Evolutionary conservation across 2,797 vertebrate species (phyloP).

Genomic region (Eulemur albifrons): DNA sequence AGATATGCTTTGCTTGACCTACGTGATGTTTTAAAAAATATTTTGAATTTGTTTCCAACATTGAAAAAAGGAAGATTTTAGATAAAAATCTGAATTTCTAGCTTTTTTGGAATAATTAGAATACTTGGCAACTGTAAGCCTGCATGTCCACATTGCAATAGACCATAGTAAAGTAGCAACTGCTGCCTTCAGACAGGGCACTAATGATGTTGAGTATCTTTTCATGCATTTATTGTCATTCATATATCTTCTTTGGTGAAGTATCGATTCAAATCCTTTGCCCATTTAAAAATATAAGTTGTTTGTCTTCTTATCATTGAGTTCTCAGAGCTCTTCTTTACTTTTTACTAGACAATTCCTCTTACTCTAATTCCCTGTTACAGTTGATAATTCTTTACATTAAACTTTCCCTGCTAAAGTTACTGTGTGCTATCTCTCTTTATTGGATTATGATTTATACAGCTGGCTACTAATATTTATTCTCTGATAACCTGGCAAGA

Average conservation of each 20-base stretch:
- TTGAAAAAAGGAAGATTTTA: background rate
- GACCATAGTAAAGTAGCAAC: background rate
- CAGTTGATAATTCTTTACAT: background rate
- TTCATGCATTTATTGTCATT: background rate
- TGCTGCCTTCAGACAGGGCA: background rate
- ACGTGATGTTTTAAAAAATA: background rate
- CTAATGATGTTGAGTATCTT: background rate
- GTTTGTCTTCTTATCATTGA: background rate
- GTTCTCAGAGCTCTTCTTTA: background rate
- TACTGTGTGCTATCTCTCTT: background rate
- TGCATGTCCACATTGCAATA: background rate
- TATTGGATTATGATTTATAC: background rate
- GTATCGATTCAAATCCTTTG: background rate
- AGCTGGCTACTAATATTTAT: background rate
- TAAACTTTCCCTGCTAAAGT: background rate
- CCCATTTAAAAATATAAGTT: background rate
- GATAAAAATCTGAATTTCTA: slow-evolving; percentile 18
- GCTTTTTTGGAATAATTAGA: background rate
- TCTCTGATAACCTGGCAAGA: background rate
- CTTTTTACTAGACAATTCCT: background rate
- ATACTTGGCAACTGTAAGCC: background rate
- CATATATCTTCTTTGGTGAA: background rate
- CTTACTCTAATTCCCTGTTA: background rate
- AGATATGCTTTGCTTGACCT: background rate
- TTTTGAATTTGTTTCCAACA: background rate